phyloP scores from a whole-genome alignment of 2,888 invertebrate species.

The Coremacera marginata region DNA sequence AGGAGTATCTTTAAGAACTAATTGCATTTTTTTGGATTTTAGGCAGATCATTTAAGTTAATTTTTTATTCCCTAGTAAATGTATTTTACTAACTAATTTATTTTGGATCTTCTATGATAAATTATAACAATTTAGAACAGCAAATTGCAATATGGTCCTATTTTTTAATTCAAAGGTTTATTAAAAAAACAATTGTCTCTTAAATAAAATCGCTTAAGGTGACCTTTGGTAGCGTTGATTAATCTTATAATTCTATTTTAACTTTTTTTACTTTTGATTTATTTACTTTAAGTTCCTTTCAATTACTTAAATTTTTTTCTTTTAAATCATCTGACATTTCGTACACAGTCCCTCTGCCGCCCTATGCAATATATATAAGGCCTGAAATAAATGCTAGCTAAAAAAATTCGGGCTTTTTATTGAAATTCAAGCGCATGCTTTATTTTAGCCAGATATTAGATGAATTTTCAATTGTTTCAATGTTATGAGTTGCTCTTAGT shows the following conservation, averaged over 20 bases:
- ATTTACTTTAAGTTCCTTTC: conserved; percentile 34
- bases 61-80: too few relatives aligned
- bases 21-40: too few relatives aligned
- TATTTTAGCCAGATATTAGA: neutral
- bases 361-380: conserved; percentile 26
- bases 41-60: too few relatives aligned
- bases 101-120: too few relatives aligned
- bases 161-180: too few relatives aligned
- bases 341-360: conserved; percentile 54
- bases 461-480: neutral
- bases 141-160: too few relatives aligned
- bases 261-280: conserved; percentile 28
- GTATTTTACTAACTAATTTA: too few relatives aligned
- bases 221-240: too few relatives aligned
- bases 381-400: conserved; percentile 3
- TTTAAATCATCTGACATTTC: conserved; percentile 64
- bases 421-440: conserved; percentile 3
- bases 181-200: too few relatives aligned
- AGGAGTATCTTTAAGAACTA: too few relatives aligned
- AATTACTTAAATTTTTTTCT: conserved; percentile 28
- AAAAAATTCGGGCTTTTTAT: neutral
- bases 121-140: too few relatives aligned
- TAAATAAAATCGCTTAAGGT: too few relatives aligned
- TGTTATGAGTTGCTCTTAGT: neutral
- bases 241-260: conserved; percentile 51